Evolutionary conservation across 2,113 vertebrate genomes (phyloP).

Genomic region (Phyllostomus discolor): DNA sequence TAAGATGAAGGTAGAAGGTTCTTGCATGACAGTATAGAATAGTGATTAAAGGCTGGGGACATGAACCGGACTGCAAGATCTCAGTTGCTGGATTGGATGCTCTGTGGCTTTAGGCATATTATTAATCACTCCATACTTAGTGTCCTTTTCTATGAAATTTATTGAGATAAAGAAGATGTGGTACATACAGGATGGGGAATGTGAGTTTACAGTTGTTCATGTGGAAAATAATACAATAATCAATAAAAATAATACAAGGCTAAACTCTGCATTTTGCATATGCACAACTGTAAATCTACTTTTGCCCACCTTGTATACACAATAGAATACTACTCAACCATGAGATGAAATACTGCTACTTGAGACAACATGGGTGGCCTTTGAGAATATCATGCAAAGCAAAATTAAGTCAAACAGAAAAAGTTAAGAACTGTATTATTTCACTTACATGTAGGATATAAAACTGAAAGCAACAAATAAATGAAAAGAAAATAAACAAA

Average conservation of each 20-base stretch:
- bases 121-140: not conserved
- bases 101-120: not conserved
- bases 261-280: no score
- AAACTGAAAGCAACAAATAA: not conserved
- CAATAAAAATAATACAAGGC: no score
- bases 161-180: not conserved
- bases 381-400: not conserved
- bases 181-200: no score
- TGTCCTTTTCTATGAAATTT: not conserved
- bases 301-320: not conserved
- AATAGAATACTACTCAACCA: not conserved
- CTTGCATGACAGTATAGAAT: not conserved
- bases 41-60: not conserved
- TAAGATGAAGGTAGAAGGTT: not conserved
- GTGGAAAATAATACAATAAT: no score
- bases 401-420: not conserved
- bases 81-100: not conserved
- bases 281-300: no score
- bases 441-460: not conserved
- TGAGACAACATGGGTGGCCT: not conserved
- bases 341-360: not conserved
- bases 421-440: not conserved
- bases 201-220: no score
- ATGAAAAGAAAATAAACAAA: not conserved
- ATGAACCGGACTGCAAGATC: not conserved